Evolutionary conservation across 2,797 vertebrate genomes (phyloP), one percentile per base, ranked within the genome.

Genomic region (Galagoides demidoff): DNA sequence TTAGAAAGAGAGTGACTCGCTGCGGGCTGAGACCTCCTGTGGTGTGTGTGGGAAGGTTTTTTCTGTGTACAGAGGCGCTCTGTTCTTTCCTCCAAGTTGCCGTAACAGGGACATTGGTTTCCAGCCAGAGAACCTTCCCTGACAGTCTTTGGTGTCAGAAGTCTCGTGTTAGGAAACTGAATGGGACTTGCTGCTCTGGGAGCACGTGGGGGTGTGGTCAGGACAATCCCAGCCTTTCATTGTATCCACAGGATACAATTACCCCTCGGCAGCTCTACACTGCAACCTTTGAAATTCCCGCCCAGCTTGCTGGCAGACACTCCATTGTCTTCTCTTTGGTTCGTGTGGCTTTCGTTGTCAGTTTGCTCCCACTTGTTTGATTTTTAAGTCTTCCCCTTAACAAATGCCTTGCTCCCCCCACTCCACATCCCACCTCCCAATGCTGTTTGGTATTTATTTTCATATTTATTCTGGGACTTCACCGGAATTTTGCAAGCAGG

Each of bases 401-500:
- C 25, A 29, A 49, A 71, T 55, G 71, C 10, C 34, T 87, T 25
- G 1, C 27, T 93, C 29, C 23, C 43, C 81, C 45, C 49, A 37
- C 22, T 6, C 27, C 16, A 59, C 59, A n/a, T 22, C 34, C 31
- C 25, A 11, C 1, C 76, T 71, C 31, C 57, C 49, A 52, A 27
- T 10, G 10, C 45, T 63, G 5, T 71, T 76, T 78, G 31, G 43
- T 66, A 55, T 82, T 37, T 39, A 52, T 71, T 76, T 83, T 74
- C 12, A 2, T 37, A 37, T 76, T 77, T 70, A n/a, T 79, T 82
- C 17, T 95, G 68, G 90, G 78, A 77, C 34, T 90, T 94, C 34
- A 17, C 1, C 87, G 83, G 57, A 9, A 22, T 84, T 89, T 59
- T 77, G 37, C 43, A 84, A 76, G 49, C 34, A 3, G 19, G 7